phyloP scores from a whole-genome alignment of 2,113 vertebrate genomes.

The Mugil cephalus region DNA sequence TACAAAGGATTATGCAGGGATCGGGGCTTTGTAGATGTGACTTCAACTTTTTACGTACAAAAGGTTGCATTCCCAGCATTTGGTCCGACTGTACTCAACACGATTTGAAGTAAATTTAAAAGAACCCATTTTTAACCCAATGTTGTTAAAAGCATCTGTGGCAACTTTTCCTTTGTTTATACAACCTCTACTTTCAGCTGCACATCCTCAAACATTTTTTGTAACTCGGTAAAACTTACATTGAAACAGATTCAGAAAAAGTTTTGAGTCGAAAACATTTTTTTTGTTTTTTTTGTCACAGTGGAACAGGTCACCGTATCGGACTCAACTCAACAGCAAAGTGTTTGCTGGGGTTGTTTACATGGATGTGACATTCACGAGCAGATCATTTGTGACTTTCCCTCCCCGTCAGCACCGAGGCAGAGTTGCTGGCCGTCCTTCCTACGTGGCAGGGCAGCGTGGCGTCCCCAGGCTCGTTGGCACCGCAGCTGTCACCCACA shows the following conservation, averaged over 20 bases:
- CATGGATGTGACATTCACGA: constrained; percentile 67
- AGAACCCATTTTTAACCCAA: neutral
- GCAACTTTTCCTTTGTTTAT: constrained; percentile 2
- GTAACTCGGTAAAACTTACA: constrained; percentile 3
- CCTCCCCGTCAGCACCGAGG: constrained; percentile 39
- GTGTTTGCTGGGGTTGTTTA: constrained; percentile 48
- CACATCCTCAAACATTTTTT: neutral
- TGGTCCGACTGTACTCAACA: constrained; percentile 16
- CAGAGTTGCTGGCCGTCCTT: constrained; percentile 73
- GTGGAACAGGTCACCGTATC: neutral
- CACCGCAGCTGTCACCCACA: constrained; percentile 75
- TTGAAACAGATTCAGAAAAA: neutral
- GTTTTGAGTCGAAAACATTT: neutral
- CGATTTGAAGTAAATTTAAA: constrained; percentile 12
- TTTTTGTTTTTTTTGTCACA: neutral
- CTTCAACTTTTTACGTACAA: constrained; percentile 24
- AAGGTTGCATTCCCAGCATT: constrained; percentile 19
- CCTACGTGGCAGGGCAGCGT: constrained; percentile 66
- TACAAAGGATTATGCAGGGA: constrained; percentile 12
- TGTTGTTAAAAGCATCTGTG: neutral
- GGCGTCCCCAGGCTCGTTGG: constrained; percentile 66
- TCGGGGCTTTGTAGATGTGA: constrained; percentile 12
- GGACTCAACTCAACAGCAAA: constrained; percentile 11
- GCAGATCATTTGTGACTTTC: constrained; percentile 55
- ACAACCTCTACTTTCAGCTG: neutral